Evolutionary conservation across 2,888 invertebrate genomes (phyloP), one percentile per base, ranked within the genome.

Genomic region (Erebia ligea): DNA sequence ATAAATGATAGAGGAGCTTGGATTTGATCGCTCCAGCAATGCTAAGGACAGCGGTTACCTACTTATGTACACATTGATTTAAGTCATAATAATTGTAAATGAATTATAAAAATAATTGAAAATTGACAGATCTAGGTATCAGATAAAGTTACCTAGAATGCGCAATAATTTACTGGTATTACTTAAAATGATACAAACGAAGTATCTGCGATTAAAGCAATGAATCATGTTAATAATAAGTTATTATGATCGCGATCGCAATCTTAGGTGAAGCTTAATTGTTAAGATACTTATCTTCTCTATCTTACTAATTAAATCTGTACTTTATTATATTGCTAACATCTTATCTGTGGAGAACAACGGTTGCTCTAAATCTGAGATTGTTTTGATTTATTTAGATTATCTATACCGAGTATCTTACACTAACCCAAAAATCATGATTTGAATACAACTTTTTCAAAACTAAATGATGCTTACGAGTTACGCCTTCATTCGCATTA

Each of bases 301-400:
- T 61, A 62, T 62, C 48, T 45, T 9, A 21, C 48, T 62, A 62
- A 62, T 62, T 62, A 62, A 62, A 62, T 62, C 62, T 45, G 8
- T 15, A 15, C 62, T 13, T 21, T 62, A 48, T 48, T 62, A 25
- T 15, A 62, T 15, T 34, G 1, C 34, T 62, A 62, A 48, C 21
- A 62, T 62, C 61, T 61, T 48, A 62, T 62, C 62, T 48, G 5
- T 34, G 8, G 15, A 48, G 13, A 15, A 21, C 15, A 21, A 48
- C 62, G 15, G 62, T 48, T 62, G 62, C 62, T 62, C 62, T 48
- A 48, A 48, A 48, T 62, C 11, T 48, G 9, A 48, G 15, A 45
- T 13, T 61, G 15, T 61, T 62, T 21, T 48, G 45, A 45, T 62
- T 13, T 48, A 21, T 40, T 45, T 61, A 13, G n/a, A 21, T 6